A percentile compares a stretch with the other conserved stretches of the same genome.
Evolutionary conservation across 1,140 invertebrate genomes (phyloP).

Genomic region (Drosophila kanapiae): DNA sequence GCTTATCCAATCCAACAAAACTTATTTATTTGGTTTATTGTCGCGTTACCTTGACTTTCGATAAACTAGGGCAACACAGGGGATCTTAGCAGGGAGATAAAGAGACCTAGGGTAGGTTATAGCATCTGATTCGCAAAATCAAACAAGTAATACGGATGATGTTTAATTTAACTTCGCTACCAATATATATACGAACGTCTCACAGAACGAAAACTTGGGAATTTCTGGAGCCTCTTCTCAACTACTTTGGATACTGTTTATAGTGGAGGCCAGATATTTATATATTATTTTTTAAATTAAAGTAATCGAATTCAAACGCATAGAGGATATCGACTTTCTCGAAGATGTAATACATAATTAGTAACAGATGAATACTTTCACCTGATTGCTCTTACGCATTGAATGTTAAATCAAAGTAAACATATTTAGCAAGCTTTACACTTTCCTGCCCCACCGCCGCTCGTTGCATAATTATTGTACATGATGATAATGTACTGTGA

Average conservation of each 20-base stretch:
- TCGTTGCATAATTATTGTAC: constrained; percentile 68
- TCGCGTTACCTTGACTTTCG: background rate
- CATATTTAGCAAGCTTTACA: constrained; percentile 1
- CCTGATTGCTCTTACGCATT: constrained; percentile 23
- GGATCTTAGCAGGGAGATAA: background rate
- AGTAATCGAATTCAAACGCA: too few species aligned
- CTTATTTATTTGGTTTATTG: constrained; percentile 25
- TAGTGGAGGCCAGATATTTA: too few species aligned
- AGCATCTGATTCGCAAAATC: background rate
- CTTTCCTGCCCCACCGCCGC: background rate
- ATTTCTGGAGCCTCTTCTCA: background rate
- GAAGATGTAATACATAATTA: too few species aligned
- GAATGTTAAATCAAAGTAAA: constrained; percentile 4
- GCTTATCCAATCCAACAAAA: constrained; percentile 25
- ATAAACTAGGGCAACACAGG: constrained; percentile 10
- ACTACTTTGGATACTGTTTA: too few species aligned
- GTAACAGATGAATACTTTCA: background rate
- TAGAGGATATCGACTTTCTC: too few species aligned
- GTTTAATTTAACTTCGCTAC: too few species aligned
- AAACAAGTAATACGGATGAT: too few species aligned
- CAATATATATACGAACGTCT: too few species aligned
- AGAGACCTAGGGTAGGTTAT: background rate
- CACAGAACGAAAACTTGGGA: background rate
- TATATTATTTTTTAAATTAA: too few species aligned
- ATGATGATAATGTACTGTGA: constrained; percentile 33